These are phyloP conservation scores for Bombus picipes DNA, from an alignment of 1,140 invertebrate genomes.

Conservation along the genomic window DNA sequence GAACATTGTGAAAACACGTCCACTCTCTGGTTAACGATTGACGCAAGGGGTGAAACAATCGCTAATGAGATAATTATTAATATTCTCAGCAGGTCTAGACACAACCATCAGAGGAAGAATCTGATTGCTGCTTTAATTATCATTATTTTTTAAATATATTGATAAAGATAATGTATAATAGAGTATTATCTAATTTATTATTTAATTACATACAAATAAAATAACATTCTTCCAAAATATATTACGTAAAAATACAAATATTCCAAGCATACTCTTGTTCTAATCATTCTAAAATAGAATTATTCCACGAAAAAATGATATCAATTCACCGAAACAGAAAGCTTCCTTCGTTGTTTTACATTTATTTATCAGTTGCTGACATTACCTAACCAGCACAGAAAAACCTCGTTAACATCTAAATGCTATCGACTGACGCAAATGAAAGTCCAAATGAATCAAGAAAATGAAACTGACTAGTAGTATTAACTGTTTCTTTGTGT, in stretches of 20 bases:
- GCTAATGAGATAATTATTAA: slow-evolving; percentile 55
- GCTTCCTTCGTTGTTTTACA: background rate
- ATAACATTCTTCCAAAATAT: background rate
- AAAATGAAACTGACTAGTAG: background rate
- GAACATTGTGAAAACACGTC: slow-evolving; percentile 52
- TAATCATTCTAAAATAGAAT: background rate
- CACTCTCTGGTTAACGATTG: slow-evolving; percentile 38
- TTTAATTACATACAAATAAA: background rate
- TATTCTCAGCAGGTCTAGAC: slow-evolving; percentile 37
- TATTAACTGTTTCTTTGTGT: background rate
- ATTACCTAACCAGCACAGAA: no score
- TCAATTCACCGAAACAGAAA: background rate
- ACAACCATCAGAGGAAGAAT: slow-evolving; percentile 42
- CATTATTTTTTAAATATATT: background rate
- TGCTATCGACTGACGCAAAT: background rate
- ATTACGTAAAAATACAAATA: background rate
- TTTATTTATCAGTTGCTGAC: background rate
- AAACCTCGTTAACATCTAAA: background rate
- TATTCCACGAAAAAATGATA: background rate
- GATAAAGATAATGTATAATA: no score
- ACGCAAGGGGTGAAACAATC: slow-evolving; percentile 52
- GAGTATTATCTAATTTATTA: background rate
- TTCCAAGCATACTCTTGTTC: background rate
- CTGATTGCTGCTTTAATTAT: slow-evolving; percentile 40
- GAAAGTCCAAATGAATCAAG: background rate